Evolutionary conservation across 2,113 vertebrate genomes (phyloP).

Genomic region (Notothenia rossii): DNA sequence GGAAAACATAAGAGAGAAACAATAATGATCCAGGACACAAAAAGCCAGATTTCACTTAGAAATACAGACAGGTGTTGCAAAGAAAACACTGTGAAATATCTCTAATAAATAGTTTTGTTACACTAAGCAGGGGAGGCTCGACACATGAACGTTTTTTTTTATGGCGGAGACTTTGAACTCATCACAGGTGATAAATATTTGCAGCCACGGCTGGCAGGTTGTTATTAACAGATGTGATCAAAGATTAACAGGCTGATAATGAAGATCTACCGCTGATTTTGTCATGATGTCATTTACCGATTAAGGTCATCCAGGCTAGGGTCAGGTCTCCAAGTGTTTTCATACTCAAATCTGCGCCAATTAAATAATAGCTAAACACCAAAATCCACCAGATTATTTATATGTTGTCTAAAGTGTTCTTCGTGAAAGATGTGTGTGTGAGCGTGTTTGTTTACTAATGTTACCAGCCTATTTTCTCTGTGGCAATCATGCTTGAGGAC

Average conservation of each 20-base stretch:
- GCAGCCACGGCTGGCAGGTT: neutral
- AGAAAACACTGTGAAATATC: no score
- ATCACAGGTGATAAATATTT: conserved; percentile 28
- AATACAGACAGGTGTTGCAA: no score
- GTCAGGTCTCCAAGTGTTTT: neutral
- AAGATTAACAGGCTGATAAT: neutral
- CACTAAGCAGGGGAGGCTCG: neutral
- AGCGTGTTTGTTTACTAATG: conserved; percentile 40
- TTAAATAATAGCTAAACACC: neutral
- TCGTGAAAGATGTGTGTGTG: neutral
- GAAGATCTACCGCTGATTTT: neutral
- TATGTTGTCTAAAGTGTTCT: neutral
- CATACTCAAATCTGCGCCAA: neutral
- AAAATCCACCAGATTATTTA: neutral
- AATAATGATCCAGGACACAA: neutral
- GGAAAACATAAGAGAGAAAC: neutral
- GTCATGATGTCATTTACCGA: conserved; percentile 17
- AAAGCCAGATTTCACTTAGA: neutral
- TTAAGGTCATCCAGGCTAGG: conserved; percentile 1
- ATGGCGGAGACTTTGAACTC: conserved; percentile 62
- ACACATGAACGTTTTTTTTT: conserved; percentile 31
- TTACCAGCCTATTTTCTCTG: conserved; percentile 10
- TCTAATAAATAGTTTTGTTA: neutral
- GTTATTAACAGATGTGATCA: conserved; percentile 15
- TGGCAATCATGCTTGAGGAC: conserved; percentile 23